These are phyloP conservation scores for Euschistus heros DNA, from an alignment of 1,140 invertebrate genomes.

Conservation along the genomic window DNA sequence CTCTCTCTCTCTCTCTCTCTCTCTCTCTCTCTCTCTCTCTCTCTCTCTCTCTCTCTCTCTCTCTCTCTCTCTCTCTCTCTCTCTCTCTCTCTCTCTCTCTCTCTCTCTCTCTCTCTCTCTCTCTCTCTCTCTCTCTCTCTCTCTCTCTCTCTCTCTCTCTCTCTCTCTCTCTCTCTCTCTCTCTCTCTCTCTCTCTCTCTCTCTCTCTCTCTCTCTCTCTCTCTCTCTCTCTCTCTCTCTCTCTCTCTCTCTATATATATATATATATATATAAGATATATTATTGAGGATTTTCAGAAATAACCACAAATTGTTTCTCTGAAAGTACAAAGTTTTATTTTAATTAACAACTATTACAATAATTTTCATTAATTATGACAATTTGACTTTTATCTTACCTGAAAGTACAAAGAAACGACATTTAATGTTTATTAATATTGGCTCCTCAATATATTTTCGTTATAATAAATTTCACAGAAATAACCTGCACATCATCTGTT, in stretches of 20 bases:
- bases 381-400: too few relatives aligned
- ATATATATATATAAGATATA: too few relatives aligned
- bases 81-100: slow-evolving; percentile 1
- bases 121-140: not conserved
- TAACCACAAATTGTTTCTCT: too few relatives aligned
- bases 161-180: not conserved
- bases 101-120: slow-evolving; percentile 1
- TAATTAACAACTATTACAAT: too few relatives aligned
- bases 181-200: not conserved
- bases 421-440: too few relatives aligned
- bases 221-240: slow-evolving; percentile 9
- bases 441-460: too few relatives aligned
- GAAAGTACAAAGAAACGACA: too few relatives aligned
- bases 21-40: not conserved
- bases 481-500: too few relatives aligned
- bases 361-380: too few relatives aligned
- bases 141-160: not conserved
- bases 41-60: not conserved
- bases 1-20: slow-evolving; percentile 1
- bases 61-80: not conserved
- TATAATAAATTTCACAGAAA: too few relatives aligned
- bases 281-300: too few relatives aligned
- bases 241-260: not conserved
- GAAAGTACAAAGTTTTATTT: too few relatives aligned
- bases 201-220: slow-evolving; percentile 12